These are phyloP conservation scores for Triplophysa yarkandensis DNA, from an alignment of 2,797 vertebrate genomes.

Conservation along the genomic window DNA sequence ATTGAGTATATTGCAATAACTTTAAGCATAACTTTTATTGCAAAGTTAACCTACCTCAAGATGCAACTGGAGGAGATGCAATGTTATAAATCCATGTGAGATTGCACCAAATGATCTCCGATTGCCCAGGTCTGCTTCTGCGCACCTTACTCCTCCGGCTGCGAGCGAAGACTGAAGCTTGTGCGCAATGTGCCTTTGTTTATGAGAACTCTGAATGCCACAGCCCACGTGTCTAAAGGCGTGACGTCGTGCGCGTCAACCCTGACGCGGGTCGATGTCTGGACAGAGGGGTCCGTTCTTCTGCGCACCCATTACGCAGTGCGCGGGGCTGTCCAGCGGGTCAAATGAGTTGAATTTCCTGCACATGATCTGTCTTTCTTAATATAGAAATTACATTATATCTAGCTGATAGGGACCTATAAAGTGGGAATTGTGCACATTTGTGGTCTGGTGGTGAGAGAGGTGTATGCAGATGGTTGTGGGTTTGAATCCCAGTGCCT, in stretches of 20 bases:
- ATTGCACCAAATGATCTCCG: no score
- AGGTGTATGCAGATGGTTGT: no score
- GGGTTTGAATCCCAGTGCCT: no score
- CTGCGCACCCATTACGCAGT: neutral
- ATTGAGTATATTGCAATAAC: neutral
- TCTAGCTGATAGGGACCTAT: conserved; percentile 8
- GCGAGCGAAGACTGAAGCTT: conserved; percentile 67
- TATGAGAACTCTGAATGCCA: conserved; percentile 79
- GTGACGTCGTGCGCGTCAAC: conserved; percentile 79
- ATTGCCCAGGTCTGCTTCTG: neutral
- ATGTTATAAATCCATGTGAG: conserved; percentile 40
- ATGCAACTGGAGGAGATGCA: neutral
- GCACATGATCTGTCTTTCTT: conserved; percentile 9
- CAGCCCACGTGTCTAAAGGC: conserved; percentile 75
- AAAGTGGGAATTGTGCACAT: no score
- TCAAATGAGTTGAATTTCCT: conserved; percentile 39
- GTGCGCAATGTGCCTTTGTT: conserved; percentile 94
- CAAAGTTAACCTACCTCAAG: conserved; percentile 35
- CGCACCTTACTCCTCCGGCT: conserved; percentile 28
- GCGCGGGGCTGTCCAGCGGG: conserved; percentile 17
- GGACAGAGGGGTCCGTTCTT: conserved; percentile 47
- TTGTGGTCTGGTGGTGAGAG: no score
- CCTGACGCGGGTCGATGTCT: conserved; percentile 63
- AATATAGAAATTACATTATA: conserved; percentile 34
- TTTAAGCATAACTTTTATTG: neutral